Evolutionary conservation across 2,797 vertebrate species (phyloP).

Genomic region (Numenius phaeopus): DNA sequence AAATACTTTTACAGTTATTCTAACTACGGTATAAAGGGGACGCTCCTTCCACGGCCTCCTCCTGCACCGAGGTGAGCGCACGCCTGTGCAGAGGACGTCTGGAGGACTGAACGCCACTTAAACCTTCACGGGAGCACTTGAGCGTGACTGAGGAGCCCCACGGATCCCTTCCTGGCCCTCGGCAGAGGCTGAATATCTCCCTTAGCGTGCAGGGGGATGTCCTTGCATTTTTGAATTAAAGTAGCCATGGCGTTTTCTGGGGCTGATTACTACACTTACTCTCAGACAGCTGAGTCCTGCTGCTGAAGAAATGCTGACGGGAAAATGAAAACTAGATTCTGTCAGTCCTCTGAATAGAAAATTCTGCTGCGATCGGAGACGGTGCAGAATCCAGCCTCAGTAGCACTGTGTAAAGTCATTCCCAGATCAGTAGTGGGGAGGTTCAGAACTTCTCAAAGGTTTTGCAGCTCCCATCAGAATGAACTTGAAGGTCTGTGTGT

Average conservation of each 20-base stretch:
- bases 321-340: neutral
- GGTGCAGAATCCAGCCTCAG: neutral
- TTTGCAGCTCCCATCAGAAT: neutral
- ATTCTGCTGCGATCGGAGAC: neutral
- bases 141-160: neutral
- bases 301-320: neutral
- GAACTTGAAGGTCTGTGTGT: neutral
- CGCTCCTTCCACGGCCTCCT: neutral
- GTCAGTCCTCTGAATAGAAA: neutral
- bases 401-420: neutral
- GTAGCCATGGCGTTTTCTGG: neutral
- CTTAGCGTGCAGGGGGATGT: neutral
- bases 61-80: fast-evolving
- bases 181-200: neutral
- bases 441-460: neutral
- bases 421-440: neutral
- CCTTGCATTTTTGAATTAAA: neutral
- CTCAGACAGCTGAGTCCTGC: neutral
- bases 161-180: neutral
- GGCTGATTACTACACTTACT: neutral
- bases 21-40: neutral
- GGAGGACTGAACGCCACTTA: neutral
- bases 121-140: neutral
- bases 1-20: neutral
- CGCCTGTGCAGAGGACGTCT: neutral